Conservation (phyloP, 2,797 vertebrate species). For the Myripristis murdjan region DNA sequence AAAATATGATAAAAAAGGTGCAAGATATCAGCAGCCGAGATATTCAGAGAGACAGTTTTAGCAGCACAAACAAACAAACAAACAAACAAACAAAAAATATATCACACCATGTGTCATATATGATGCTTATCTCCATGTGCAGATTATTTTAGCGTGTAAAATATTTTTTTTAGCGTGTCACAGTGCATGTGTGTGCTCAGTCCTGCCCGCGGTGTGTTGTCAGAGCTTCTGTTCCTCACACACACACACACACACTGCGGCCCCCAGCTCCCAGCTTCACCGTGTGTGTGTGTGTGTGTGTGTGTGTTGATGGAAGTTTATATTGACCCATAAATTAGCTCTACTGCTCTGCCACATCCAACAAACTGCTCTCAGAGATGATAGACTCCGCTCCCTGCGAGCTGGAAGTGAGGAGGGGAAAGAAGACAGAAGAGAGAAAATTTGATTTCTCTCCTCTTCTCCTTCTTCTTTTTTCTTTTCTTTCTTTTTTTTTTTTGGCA, state of each 20-base stretch:
- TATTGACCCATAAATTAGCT: conserved; percentile 84
- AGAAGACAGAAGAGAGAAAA: conserved; percentile 25
- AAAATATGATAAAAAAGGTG: no score
- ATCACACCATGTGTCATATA: no score
- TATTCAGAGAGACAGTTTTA: no score
- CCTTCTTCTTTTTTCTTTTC: no score
- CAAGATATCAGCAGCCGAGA: no score
- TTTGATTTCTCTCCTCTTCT: conserved; percentile 7
- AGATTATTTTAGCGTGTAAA: not conserved
- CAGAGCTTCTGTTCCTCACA: conserved; percentile 61
- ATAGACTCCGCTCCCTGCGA: conserved; percentile 62
- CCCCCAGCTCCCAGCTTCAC: conserved; percentile 59
- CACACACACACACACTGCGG: conserved; percentile 52
- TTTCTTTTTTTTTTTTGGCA: no score
- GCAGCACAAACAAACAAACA: no score
- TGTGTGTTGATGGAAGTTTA: conserved; percentile 76
- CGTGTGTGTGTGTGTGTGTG: conserved; percentile 10
- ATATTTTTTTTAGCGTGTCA: conserved; percentile 6
- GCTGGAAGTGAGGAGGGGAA: conserved; percentile 44
- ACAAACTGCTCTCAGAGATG: conserved; percentile 69
- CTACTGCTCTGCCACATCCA: conserved; percentile 64
- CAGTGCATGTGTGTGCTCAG: no score
- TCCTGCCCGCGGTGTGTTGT: conserved; percentile 23
- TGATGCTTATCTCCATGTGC: no score
- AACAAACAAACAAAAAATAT: no score